phyloP scores from a whole-genome alignment of 2,113 vertebrate genomes.

The human region DNA sequence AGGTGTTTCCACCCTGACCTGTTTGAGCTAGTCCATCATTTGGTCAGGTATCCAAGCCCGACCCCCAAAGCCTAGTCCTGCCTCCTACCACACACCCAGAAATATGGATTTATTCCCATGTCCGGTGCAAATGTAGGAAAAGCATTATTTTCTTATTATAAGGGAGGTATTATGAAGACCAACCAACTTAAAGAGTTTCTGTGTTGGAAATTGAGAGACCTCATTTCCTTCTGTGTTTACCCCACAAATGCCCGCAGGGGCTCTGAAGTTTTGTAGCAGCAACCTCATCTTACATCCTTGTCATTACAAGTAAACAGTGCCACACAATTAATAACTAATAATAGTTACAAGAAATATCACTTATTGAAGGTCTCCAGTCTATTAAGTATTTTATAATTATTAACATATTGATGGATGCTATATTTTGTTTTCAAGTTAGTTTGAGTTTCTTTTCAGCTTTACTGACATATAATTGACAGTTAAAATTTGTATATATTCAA shows the following conservation, averaged over 20 bases:
- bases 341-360: neutral
- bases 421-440: neutral
- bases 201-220: neutral
- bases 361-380: neutral
- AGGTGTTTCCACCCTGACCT: too few species aligned
- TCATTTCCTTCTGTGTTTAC: neutral
- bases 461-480: neutral
- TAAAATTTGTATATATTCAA: neutral
- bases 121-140: neutral
- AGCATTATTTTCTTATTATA: neutral
- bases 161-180: neutral
- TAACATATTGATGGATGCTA: neutral
- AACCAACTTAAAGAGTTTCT: neutral
- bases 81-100: neutral
- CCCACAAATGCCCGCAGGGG: too few species aligned
- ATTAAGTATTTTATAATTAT: neutral
- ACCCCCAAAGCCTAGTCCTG: too few species aligned
- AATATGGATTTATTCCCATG: neutral
- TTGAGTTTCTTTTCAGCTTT: neutral
- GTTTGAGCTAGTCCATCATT: too few species aligned
- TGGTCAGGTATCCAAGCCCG: too few species aligned
- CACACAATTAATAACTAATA: neutral
- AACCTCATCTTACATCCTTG: neutral
- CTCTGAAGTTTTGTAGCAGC: neutral
- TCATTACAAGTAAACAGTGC: neutral